These are phyloP conservation scores for Lampris megalopsis DNA, from an alignment of 2,113 vertebrate species.

Conservation along the genomic window DNA sequence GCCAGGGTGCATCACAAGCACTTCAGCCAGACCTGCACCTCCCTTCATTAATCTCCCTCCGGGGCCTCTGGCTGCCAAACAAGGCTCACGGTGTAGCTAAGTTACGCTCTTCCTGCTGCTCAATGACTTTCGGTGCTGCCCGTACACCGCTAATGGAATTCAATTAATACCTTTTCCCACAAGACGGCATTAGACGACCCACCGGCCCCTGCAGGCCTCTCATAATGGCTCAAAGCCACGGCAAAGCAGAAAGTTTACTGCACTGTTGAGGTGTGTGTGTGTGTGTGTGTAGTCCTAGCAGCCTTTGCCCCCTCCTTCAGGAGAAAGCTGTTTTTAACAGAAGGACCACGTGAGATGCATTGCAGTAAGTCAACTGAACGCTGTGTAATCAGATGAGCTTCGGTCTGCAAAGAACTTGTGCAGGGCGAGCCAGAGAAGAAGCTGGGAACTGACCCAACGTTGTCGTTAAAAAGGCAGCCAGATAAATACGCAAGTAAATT, in stretches of 20 bases:
- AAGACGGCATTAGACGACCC: slow-evolving; percentile 7
- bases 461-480: too few relatives aligned
- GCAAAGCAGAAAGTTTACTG: not conserved
- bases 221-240: not conserved
- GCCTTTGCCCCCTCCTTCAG: too few relatives aligned
- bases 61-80: slow-evolving; percentile 37
- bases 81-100: slow-evolving; percentile 42
- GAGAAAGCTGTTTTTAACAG: too few relatives aligned
- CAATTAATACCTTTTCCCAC: slow-evolving; percentile 37
- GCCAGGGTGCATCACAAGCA: slow-evolving; percentile 42
- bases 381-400: too few relatives aligned
- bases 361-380: not conserved
- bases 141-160: slow-evolving; percentile 40
- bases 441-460: not conserved
- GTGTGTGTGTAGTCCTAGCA: too few relatives aligned
- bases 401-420: not conserved
- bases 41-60: slow-evolving; percentile 59
- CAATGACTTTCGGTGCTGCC: slow-evolving; percentile 38
- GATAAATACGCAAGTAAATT: too few relatives aligned
- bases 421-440: not conserved
- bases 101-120: slow-evolving; percentile 27
- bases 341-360: too few relatives aligned
- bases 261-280: not conserved
- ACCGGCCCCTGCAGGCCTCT: slow-evolving; percentile 15
- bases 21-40: slow-evolving; percentile 28